These are phyloP conservation scores for Hedya salicella DNA, from an alignment of 2,888 invertebrate genomes.

Conservation along the genomic window DNA sequence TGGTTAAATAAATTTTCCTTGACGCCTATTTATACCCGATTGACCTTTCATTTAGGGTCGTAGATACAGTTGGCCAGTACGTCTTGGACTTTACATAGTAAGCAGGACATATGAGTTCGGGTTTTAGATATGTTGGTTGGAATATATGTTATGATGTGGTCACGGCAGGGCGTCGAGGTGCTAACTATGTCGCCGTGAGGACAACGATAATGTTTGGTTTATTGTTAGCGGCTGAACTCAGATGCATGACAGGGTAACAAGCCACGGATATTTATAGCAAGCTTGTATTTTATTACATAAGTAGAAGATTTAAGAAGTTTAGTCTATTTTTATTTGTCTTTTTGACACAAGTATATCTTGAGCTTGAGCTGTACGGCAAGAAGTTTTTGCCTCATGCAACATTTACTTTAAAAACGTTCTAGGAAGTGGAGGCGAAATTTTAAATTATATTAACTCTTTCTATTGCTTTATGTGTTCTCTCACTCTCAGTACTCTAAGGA, in stretches of 20 bases:
- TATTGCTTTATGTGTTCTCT: too few species aligned
- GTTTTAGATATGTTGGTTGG: constrained; percentile 14
- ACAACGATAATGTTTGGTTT: constrained; percentile 40
- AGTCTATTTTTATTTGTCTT: neutral
- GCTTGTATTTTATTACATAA: neutral
- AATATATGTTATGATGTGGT: constrained; percentile 34
- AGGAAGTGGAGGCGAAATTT: too few species aligned
- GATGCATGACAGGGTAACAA: constrained; percentile 22
- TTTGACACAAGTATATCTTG: too few species aligned
- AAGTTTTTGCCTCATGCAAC: too few species aligned
- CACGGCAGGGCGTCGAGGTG: constrained; percentile 39
- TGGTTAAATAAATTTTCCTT: constrained; percentile 42
- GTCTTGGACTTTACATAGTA: neutral
- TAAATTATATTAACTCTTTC: too few species aligned
- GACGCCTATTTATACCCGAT: constrained; percentile 37
- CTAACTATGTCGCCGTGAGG: constrained; percentile 32
- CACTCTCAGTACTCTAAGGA: too few species aligned
- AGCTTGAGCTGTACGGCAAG: too few species aligned
- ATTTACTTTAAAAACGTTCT: too few species aligned
- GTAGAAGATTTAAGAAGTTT: neutral
- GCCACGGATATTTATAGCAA: neutral
- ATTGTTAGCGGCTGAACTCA: constrained; percentile 37
- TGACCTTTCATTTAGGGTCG: constrained; percentile 41
- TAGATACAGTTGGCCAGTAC: constrained; percentile 9
- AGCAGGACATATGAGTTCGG: neutral